Evolutionary conservation across 1,140 invertebrate species (phyloP), one percentile per base, ranked within the genome.

Genomic region (Drosophila neocordata): DNA sequence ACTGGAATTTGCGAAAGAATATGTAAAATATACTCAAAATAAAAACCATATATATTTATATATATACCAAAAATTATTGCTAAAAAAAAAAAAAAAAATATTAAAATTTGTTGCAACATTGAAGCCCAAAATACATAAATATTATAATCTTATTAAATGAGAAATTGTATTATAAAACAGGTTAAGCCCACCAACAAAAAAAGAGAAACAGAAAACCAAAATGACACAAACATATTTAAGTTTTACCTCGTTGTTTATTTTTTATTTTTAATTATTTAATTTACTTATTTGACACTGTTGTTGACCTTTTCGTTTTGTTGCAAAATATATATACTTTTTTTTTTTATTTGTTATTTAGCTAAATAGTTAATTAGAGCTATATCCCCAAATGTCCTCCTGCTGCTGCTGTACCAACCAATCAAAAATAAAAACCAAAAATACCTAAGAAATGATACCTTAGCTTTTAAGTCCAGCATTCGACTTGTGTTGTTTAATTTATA

Each of bases 81-180:
- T 65, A 62, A 77, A 20, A 20, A 15, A 83, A 74, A 20, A 48
- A 20, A 31, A 31, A 31, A 31, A 31, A 31, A 24, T 4, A 24
- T 18, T 5, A 48, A 48, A 48, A 89, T 88, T 88, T 84, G 84
- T 89, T 89, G 85, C 79, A 89, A 89, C 85, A 89, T 89, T 89
- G 85, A 89, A 89, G 84, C 70, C 89, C 75, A 62, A 68, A 84
- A 85, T 87, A 61, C 31, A 6, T 31, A 80, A 51, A 48, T 52
- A 48, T 41, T 18, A 53, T 60, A n/a, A 74, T 55, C 52, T 48
- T 58, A 35, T 78, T 66, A 67, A 34, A 18, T 59, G 69, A 71
- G 22, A 72, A 72, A 55, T 77, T 85, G 81, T 85, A 85, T 87
- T 88, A 82, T 88, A 82, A 48, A 62, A 64, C 56, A 59, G 60